Conservation (phyloP, 2,888 invertebrate genomes). For the Deroplatys truncata region DNA sequence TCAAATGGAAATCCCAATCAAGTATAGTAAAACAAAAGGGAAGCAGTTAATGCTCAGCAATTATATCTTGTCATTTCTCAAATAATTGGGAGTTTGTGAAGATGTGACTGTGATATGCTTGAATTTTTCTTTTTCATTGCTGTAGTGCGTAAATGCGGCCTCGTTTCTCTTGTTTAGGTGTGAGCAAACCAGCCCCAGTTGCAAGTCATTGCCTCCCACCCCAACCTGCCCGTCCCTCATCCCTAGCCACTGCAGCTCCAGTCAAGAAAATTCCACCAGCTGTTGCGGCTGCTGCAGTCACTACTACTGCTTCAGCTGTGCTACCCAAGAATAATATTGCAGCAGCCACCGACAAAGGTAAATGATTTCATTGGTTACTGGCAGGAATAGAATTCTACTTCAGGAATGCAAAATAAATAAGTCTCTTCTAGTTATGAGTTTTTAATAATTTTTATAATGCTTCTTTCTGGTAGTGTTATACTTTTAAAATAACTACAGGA, state of each 20-base stretch:
- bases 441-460: too few species aligned
- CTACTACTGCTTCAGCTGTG: neutral
- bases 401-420: too few species aligned
- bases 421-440: too few species aligned
- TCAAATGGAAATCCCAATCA: too few species aligned
- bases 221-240: constrained; percentile 38
- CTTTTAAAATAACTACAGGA: too few species aligned
- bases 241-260: constrained; percentile 36
- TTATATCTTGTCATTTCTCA: too few species aligned
- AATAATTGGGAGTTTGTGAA: neutral
- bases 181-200: constrained; percentile 40
- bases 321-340: constrained; percentile 8
- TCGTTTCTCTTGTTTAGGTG: neutral
- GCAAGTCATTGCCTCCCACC: constrained; percentile 39
- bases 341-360: constrained; percentile 4
- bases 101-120: neutral
- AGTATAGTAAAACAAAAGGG: too few species aligned
- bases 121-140: neutral
- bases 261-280: constrained; percentile 25
- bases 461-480: too few species aligned
- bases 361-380: too few species aligned
- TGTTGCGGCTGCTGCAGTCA: constrained; percentile 3
- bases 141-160: neutral
- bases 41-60: too few species aligned
- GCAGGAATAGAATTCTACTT: too few species aligned